Evolutionary conservation across 2,797 vertebrate species (phyloP), one percentile per base, ranked within the genome.

Genomic region (Aselliscus stoliczkanus): DNA sequence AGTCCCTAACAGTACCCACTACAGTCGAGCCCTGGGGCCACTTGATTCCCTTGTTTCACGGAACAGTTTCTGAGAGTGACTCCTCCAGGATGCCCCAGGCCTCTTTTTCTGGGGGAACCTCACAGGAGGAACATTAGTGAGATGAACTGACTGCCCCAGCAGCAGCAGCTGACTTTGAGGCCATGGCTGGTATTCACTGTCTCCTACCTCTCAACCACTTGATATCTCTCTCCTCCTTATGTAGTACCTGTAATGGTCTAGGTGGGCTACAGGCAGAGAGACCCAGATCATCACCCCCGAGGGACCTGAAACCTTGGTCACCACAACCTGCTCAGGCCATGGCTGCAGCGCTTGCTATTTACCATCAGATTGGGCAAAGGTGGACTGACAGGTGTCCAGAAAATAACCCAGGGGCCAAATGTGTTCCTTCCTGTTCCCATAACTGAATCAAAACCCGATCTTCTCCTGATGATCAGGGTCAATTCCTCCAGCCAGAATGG

Each of bases 111-210:
- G 39, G 44, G 52, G 88, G 47, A 50, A 13, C 21, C 37, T 42
- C 42, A 1, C 2, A 2, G 18, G 42, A 76, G 58, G 75, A 44
- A 25, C 1, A 0, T 4, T 2, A 4, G 14, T 7, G 29, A 25
- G 42, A 18, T 58, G 27, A 34, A 4, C 37, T 1, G 0, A 9
- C 23, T 17, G 3, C 27, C 21, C 54, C 15, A 0, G 1, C 1
- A 3, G 0, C 20, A 6, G 7, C 29, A 0, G 42, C 67, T 17
- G 54, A 14, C 0, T 47, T 20, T 2, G 39, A 70, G 3, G 23
- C 50, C 14, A 7, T 0, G 1, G 4, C 2, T 0, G 31, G 23
- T 14, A 0, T 27, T 10, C 20, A 0, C 0, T 4, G 27, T n/a
- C 9, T 10, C 18, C 23, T 34, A 54, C 6, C 5, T n/a, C 64